Conservation (phyloP, 2,113 vertebrate species). For the Haemorhous mexicanus region DNA sequence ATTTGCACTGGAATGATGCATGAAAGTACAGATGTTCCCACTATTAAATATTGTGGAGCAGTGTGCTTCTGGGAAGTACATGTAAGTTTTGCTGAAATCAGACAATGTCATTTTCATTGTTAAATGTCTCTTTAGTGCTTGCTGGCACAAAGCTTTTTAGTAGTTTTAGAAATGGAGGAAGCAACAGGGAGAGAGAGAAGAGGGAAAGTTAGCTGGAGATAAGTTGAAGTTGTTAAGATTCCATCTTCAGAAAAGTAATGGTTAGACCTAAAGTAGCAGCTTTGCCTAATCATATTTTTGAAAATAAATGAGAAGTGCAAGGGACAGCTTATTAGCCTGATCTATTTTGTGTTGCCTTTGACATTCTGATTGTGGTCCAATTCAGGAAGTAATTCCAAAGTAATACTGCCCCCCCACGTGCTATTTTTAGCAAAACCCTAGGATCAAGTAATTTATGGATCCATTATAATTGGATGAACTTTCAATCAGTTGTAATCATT, state of each 20-base stretch:
- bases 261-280: background rate
- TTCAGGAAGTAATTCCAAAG: background rate
- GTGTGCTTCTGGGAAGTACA: background rate
- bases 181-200: background rate
- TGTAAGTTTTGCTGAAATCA: background rate
- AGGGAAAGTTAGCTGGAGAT: background rate
- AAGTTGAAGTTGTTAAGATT: background rate
- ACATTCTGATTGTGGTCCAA: background rate
- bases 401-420: fast-evolving
- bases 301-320: background rate
- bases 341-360: background rate
- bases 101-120: background rate
- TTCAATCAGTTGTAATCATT: background rate
- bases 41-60: background rate
- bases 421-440: background rate
- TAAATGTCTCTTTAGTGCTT: background rate
- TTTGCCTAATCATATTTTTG: background rate
- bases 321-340: background rate
- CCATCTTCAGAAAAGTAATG: background rate
- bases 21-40: background rate
- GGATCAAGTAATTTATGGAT: background rate
- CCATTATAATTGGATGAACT: background rate
- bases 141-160: background rate
- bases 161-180: background rate
- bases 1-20: background rate